phyloP scores from a whole-genome alignment of 2,888 invertebrate genomes.

The Parnassius apollo region DNA sequence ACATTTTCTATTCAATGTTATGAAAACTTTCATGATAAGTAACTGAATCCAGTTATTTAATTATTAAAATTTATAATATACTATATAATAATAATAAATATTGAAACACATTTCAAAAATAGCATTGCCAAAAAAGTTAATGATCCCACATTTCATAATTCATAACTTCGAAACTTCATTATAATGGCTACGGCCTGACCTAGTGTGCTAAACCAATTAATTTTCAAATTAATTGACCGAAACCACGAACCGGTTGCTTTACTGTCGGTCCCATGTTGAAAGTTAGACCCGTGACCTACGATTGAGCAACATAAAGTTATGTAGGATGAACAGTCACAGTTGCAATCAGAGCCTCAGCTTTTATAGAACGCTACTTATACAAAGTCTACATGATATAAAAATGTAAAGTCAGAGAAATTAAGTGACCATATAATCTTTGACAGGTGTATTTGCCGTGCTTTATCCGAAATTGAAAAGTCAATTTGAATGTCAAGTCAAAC shows the following conservation, averaged over 20 bases:
- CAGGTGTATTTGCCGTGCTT: too few species aligned
- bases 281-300: conserved; percentile 67
- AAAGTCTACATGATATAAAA: neutral
- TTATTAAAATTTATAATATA: too few species aligned
- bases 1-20: too few species aligned
- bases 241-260: conserved; percentile 62
- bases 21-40: too few species aligned
- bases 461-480: too few species aligned
- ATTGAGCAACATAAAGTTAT: conserved; percentile 64
- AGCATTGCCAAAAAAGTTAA: neutral
- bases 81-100: too few species aligned
- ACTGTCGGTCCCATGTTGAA: conserved; percentile 64
- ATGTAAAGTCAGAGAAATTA: too few species aligned
- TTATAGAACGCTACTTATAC: neutral
- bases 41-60: too few species aligned
- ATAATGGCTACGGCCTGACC: conserved; percentile 49
- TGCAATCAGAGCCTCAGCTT: conserved; percentile 17
- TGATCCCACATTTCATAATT: conserved; percentile 49
- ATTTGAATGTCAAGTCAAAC: too few species aligned
- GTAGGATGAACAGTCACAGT: conserved; percentile 50
- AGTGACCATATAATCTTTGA: too few species aligned
- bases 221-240: conserved; percentile 71
- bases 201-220: conserved; percentile 64
- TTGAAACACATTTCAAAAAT: too few species aligned
- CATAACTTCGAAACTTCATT: conserved; percentile 58